Percentiles rank a stretch among this genome's conserved stretches.
Conservation (phyloP, 2,113 vertebrate genomes). For the Sylvia atricapilla region DNA sequence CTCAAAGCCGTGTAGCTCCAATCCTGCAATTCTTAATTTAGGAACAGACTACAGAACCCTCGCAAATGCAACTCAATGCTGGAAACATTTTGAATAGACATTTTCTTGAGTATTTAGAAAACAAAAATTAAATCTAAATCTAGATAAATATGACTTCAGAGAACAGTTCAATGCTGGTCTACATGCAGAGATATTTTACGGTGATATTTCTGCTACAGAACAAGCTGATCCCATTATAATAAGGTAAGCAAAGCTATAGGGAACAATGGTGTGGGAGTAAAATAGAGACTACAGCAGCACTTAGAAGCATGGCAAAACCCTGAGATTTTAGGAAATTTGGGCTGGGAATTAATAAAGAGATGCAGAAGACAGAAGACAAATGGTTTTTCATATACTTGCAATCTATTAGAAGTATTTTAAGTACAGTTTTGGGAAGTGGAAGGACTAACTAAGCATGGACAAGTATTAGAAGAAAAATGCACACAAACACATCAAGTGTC, state of each 20-base stretch:
- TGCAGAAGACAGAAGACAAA: neutral
- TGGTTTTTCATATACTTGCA: neutral
- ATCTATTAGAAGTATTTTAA: neutral
- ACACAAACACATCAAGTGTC: accelerated
- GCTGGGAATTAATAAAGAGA: neutral
- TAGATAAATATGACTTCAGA: neutral
- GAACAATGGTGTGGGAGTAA: neutral
- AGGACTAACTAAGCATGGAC: neutral
- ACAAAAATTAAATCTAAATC: neutral
- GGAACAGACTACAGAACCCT: neutral
- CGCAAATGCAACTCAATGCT: neutral
- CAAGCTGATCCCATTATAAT: neutral
- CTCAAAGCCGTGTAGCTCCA: neutral
- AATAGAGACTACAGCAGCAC: neutral
- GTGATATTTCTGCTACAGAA: neutral
- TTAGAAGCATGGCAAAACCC: neutral
- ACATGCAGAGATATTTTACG: neutral
- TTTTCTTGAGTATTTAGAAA: neutral
- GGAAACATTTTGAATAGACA: neutral
- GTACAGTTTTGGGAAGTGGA: neutral
- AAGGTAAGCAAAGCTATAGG: neutral
- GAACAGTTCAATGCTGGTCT: neutral
- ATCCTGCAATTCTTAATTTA: neutral
- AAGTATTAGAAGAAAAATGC: neutral
- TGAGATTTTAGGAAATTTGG: neutral